Evolutionary conservation across 1,140 invertebrate species (phyloP).

Genomic region (Drosophila kepulauana): DNA sequence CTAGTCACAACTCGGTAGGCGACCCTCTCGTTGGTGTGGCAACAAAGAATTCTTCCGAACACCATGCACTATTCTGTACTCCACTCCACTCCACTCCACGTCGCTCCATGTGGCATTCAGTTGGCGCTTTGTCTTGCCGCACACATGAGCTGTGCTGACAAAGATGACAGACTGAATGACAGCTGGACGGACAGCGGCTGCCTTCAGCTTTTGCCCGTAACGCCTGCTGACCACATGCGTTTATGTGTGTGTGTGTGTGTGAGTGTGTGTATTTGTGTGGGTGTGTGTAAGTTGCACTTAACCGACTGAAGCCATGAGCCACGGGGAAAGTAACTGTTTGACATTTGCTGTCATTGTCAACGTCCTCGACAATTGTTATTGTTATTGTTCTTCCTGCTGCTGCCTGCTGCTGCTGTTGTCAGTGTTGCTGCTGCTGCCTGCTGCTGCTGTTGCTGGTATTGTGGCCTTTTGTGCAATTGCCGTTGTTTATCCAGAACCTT

Average conservation of each 20-base stretch:
- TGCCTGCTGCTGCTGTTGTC: slow-evolving; percentile 23
- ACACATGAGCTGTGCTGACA: slow-evolving; percentile 41
- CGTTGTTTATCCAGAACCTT: slow-evolving; percentile 54
- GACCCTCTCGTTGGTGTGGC: too few relatives aligned
- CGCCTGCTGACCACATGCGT: slow-evolving; percentile 15
- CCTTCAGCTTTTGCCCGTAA: slow-evolving; percentile 3
- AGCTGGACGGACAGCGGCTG: slow-evolving; percentile 34
- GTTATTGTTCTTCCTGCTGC: slow-evolving; percentile 23
- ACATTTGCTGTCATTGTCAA: slow-evolving; percentile 80
- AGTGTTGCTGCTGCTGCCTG: background rate
- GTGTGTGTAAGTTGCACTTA: slow-evolving; percentile 30
- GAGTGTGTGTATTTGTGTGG: background rate
- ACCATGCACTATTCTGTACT: slow-evolving; percentile 4
- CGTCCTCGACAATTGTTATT: slow-evolving; percentile 52
- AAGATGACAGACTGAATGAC: slow-evolving; percentile 47
- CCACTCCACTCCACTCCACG: too few relatives aligned
- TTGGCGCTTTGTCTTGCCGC: slow-evolving; percentile 63
- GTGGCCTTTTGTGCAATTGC: slow-evolving; percentile 57
- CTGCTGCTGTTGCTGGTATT: slow-evolving; percentile 20
- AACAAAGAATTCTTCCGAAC: slow-evolving; percentile 6
- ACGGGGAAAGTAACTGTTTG: slow-evolving; percentile 59
- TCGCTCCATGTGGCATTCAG: slow-evolving; percentile 3
- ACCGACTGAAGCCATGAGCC: slow-evolving; percentile 25
- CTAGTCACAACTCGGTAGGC: background rate
- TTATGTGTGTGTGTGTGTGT: slow-evolving; percentile 5